These are phyloP conservation scores for Ictalurus punctatus DNA, from an alignment of 2,113 vertebrate genomes.

Conservation along the genomic window DNA sequence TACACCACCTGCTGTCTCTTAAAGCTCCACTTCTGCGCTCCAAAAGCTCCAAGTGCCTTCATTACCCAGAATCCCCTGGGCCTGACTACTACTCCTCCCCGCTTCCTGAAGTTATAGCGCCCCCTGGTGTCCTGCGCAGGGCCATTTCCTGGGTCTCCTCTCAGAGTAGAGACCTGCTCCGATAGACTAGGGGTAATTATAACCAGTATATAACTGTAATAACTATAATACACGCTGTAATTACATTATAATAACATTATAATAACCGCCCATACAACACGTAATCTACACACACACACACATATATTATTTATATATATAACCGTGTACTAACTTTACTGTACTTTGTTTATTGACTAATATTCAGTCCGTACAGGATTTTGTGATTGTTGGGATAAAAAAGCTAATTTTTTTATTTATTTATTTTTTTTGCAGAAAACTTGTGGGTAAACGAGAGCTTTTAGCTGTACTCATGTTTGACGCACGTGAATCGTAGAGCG, in stretches of 20 bases:
- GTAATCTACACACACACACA: too few relatives aligned
- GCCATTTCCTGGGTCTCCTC: constrained; percentile 57
- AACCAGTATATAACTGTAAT: not conserved
- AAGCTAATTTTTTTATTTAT: too few relatives aligned
- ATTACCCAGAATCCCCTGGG: constrained; percentile 46
- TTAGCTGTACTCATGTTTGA: too few relatives aligned
- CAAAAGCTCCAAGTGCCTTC: constrained; percentile 52
- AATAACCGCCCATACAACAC: not conserved
- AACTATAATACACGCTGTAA: not conserved
- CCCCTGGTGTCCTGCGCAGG: constrained; percentile 53
- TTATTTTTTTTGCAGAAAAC: too few relatives aligned
- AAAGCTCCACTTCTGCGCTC: constrained; percentile 50
- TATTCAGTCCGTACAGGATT: too few relatives aligned
- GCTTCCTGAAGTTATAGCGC: constrained; percentile 29
- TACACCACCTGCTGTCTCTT: constrained; percentile 51
- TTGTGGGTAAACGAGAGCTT: too few relatives aligned
- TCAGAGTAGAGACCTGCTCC: constrained; percentile 52
- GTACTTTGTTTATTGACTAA: too few relatives aligned
- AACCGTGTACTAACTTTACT: too few relatives aligned
- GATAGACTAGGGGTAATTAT: constrained; percentile 48
- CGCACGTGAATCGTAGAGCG: too few relatives aligned
- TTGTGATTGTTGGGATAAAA: too few relatives aligned
- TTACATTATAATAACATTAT: not conserved
- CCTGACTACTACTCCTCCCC: constrained; percentile 1
- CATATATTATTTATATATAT: too few relatives aligned